A percentile compares a stretch with the other conserved stretches of the same genome.
Conservation (phyloP, 2,797 vertebrate species). For the Parauchenoglanis ngamensis region DNA sequence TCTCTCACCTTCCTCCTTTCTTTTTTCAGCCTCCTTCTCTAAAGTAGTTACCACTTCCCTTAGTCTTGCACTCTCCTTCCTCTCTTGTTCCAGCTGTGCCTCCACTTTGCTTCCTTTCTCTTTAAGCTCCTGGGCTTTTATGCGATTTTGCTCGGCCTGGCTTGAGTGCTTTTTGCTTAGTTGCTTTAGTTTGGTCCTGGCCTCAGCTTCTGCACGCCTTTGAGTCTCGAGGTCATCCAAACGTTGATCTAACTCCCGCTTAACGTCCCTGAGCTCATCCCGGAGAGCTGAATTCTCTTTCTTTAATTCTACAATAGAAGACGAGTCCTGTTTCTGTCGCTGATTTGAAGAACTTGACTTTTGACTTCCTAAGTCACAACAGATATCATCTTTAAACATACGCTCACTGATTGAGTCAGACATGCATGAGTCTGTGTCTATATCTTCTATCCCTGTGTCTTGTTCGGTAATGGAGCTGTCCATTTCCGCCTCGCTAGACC, state of each 20-base stretch:
- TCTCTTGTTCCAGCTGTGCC: constrained; percentile 71
- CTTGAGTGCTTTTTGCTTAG: constrained; percentile 72
- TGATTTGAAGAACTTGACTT: constrained; percentile 15
- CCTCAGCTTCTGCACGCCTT: constrained; percentile 71
- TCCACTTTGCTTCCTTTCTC: constrained; percentile 49
- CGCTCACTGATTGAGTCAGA: constrained; percentile 40
- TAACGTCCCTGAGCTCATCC: constrained; percentile 71
- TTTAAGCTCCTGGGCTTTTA: constrained; percentile 70
- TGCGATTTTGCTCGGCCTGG: constrained; percentile 60
- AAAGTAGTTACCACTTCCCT: constrained; percentile 63
- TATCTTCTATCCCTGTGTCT: constrained; percentile 52
- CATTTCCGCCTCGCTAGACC: constrained; percentile 43
- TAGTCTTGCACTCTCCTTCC: constrained; percentile 64
- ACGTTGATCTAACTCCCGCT: constrained; percentile 72
- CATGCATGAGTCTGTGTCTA: constrained; percentile 47
- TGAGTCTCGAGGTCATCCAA: constrained; percentile 77
- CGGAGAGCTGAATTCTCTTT: constrained; percentile 68
- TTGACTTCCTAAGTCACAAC: not conserved
- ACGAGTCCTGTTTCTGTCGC: constrained; percentile 31
- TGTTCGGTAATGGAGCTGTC: constrained; percentile 44
- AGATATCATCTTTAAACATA: constrained; percentile 28
- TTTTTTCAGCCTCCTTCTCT: constrained; percentile 61
- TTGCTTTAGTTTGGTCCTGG: constrained; percentile 76
- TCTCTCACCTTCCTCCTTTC: constrained; percentile 47
- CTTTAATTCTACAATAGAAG: constrained; percentile 61